These are phyloP conservation scores for Aldabrachelys gigantea DNA, from an alignment of 2,113 vertebrate genomes.

Conservation along the genomic window DNA sequence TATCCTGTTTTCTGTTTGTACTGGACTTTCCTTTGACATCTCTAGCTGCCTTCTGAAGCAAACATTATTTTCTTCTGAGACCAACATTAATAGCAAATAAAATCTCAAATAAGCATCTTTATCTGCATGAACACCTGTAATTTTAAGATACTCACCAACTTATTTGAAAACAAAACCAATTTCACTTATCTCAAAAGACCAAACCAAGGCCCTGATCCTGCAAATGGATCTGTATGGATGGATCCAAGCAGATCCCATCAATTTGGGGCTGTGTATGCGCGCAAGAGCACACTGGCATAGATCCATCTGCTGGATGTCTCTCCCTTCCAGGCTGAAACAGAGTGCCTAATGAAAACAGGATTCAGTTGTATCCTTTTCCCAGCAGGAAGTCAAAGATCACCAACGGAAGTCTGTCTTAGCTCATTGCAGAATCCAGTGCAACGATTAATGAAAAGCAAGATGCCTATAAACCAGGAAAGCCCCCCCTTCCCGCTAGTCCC, in stretches of 20 bases:
- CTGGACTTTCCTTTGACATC: background rate
- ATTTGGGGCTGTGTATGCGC: background rate
- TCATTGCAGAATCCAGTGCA: background rate
- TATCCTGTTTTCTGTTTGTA: background rate
- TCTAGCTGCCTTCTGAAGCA: background rate
- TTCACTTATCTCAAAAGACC: background rate
- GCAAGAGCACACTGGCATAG: background rate
- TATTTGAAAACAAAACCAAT: background rate
- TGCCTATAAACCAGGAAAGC: background rate
- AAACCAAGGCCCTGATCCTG: background rate
- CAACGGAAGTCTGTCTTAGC: background rate
- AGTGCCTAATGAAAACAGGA: background rate
- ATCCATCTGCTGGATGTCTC: background rate
- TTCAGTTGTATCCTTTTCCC: background rate
- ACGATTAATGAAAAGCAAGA: background rate
- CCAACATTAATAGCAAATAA: background rate
- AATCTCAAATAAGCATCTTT: background rate
- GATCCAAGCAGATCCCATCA: background rate
- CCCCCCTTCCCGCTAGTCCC: accelerated
- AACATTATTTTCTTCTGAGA: background rate
- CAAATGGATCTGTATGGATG: background rate
- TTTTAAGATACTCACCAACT: background rate
- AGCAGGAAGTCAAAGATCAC: background rate
- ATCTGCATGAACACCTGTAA: background rate
- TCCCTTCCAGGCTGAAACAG: background rate